Evolutionary conservation across 1,140 invertebrate genomes (phyloP).

Genomic region (Listronotus oregonensis): DNA sequence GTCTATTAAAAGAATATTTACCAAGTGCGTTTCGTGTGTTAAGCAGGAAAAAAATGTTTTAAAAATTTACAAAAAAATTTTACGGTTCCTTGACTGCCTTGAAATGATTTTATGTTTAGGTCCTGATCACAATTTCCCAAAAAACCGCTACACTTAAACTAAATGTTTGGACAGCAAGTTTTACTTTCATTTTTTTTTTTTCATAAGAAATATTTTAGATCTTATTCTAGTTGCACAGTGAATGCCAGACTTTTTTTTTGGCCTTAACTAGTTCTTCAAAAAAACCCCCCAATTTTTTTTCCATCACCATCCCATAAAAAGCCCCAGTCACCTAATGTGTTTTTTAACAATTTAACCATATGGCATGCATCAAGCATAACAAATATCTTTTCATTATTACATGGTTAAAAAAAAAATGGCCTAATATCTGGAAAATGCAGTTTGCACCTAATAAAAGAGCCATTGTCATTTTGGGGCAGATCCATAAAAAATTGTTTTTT

Average conservation of each 20-base stretch:
- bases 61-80: not conserved
- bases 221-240: not conserved
- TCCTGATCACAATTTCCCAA: not conserved
- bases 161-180: slow-evolving; percentile 20
- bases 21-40: not conserved
- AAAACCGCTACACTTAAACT: slow-evolving; percentile 21
- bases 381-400: no score
- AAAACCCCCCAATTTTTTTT: slow-evolving; percentile 12
- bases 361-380: slow-evolving; percentile 43
- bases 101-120: no score
- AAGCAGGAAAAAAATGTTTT: not conserved
- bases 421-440: slow-evolving; percentile 37
- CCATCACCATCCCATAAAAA: slow-evolving; percentile 8
- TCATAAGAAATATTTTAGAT: slow-evolving; percentile 4
- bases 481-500: slow-evolving; percentile 51
- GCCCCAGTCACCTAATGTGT: slow-evolving; percentile 1
- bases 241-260: slow-evolving; percentile 22
- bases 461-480: slow-evolving; percentile 42
- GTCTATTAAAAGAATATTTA: no score
- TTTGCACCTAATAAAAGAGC: slow-evolving; percentile 34
- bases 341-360: slow-evolving; percentile 18
- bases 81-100: not conserved
- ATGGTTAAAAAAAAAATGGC: slow-evolving; percentile 40
- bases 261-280: slow-evolving; percentile 15
- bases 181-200: slow-evolving; percentile 29